A percentile compares a stretch with the other conserved stretches of the same genome.
Conservation (phyloP, 92 coral and sea anemone genomes). For the Umimayanthus chanpuru region DNA sequence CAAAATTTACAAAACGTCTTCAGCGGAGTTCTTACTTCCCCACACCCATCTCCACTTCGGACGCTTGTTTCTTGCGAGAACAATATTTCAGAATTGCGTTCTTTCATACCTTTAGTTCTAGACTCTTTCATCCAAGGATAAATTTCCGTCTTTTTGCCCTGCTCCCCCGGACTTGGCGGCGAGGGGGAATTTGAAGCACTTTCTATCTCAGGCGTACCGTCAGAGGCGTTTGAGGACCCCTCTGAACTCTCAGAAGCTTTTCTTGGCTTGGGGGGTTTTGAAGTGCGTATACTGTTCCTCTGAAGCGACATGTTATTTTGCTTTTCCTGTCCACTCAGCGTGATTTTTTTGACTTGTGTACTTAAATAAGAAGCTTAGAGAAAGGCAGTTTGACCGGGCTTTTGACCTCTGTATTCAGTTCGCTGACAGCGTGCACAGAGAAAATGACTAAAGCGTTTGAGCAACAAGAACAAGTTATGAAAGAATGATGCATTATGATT, state of each 20-base stretch:
- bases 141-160: conserved; percentile 44
- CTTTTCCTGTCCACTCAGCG: conserved; percentile 64
- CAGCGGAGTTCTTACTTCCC: neutral
- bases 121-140: conserved; percentile 99
- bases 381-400: conserved; percentile 63
- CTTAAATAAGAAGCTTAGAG: conserved; percentile 37
- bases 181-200: conserved; percentile 35
- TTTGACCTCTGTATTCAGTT: conserved; percentile 65
- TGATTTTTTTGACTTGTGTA: conserved; percentile 42
- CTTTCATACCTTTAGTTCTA: conserved; percentile 80
- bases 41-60: conserved; percentile 39
- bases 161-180: conserved; percentile 36
- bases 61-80: neutral
- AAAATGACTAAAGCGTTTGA: conserved; percentile 41
- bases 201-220: conserved; percentile 30
- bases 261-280: conserved; percentile 33
- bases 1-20: neutral
- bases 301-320: conserved; percentile 33
- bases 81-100: neutral
- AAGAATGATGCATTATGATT: conserved; percentile 81
- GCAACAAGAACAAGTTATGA: conserved; percentile 55
- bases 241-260: conserved; percentile 41
- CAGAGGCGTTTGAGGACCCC: conserved; percentile 42
- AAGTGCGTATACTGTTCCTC: conserved; percentile 32
- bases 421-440: conserved; percentile 62